Evolutionary conservation across 2,797 vertebrate genomes (phyloP).

Genomic region (Myioborus melanocephalus): DNA sequence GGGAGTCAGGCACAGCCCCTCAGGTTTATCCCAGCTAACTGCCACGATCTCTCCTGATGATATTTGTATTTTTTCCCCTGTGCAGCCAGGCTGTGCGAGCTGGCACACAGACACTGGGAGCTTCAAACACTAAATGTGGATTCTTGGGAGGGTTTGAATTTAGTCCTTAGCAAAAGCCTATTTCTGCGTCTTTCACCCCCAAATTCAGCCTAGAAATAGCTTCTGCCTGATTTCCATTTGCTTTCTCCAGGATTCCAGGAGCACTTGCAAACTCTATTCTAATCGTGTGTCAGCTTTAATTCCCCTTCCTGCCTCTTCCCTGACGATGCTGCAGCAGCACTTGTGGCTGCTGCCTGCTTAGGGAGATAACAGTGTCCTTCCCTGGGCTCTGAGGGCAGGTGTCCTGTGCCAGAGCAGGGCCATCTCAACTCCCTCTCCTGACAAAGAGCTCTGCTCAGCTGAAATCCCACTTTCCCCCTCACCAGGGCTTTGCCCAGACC

Average conservation of each 20-base stretch:
- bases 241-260: neutral
- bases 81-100: neutral
- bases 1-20: neutral
- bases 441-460: neutral
- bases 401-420: neutral
- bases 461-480: neutral
- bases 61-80: neutral
- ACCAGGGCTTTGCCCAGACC: neutral
- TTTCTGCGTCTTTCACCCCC: neutral
- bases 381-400: neutral
- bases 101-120: neutral
- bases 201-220: constrained; percentile 25
- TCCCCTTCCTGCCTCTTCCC: neutral
- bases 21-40: neutral
- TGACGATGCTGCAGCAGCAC: neutral
- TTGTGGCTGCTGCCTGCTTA: neutral
- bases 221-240: neutral
- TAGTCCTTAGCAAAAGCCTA: neutral
- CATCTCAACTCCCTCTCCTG: neutral
- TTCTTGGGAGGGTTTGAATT: neutral
- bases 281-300: constrained; percentile 15
- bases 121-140: neutral
- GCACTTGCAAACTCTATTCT: neutral
- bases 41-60: neutral
- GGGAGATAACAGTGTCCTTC: neutral